phyloP scores from a whole-genome alignment of 2,888 invertebrate species.

The Acanthosepion lycidas region DNA sequence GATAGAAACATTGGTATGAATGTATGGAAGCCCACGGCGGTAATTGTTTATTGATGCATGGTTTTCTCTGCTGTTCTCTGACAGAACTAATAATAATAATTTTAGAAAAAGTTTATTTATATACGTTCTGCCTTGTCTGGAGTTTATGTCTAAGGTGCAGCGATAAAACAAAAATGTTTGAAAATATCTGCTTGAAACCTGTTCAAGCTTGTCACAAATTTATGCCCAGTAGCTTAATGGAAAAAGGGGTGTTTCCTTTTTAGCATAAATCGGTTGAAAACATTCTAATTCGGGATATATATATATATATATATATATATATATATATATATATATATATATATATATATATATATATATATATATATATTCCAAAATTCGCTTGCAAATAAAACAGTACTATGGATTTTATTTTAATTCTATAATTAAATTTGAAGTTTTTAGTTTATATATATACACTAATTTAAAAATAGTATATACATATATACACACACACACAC shows the following conservation, averaged over 20 bases:
- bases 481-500: too few species aligned
- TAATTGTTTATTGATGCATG: constrained; percentile 21
- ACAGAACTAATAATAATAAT: not conserved
- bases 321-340: not conserved
- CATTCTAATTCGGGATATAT: not conserved
- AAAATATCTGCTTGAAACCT: constrained; percentile 7
- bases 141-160: not conserved
- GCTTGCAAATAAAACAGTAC: too few species aligned
- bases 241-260: not conserved
- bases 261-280: not conserved
- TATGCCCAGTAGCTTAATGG: not conserved
- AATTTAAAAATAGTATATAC: too few species aligned
- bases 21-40: constrained; percentile 33
- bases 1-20: not conserved
- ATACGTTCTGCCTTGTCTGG: not conserved
- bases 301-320: not conserved
- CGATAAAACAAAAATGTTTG: not conserved
- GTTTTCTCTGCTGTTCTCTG: not conserved
- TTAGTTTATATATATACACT: too few species aligned
- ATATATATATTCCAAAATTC: too few species aligned
- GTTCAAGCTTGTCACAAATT: not conserved
- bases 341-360: too few species aligned
- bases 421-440: too few species aligned
- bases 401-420: too few species aligned
- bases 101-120: constrained; percentile 21